Percentiles rank a stretch among this genome's conserved stretches.
Evolutionary conservation across 2,797 vertebrate genomes (phyloP).

Genomic region (Chromobotia macracanthus): DNA sequence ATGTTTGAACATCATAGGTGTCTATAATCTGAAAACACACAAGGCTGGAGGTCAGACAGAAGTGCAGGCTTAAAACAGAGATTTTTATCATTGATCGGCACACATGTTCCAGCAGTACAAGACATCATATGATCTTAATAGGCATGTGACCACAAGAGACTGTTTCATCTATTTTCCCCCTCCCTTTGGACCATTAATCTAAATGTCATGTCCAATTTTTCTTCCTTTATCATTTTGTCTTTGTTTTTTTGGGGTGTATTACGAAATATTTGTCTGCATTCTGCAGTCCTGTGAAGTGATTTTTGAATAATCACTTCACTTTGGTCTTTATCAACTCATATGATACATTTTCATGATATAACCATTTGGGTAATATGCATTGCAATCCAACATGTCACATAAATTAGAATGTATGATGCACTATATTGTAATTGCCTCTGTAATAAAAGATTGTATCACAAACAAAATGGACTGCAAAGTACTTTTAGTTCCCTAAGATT

Average conservation of each 20-base stretch:
- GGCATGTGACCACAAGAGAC: constrained; percentile 69
- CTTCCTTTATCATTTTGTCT: constrained; percentile 8
- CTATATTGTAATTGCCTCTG: neutral
- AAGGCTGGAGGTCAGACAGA: constrained; percentile 37
- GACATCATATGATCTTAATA: constrained; percentile 66
- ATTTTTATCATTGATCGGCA: constrained; percentile 54
- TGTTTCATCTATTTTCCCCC: constrained; percentile 55
- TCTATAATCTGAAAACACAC: constrained; percentile 19
- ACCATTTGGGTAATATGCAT: neutral
- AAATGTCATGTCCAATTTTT: constrained; percentile 3
- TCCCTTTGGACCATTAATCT: constrained; percentile 12
- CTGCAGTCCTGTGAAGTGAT: neutral
- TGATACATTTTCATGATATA: neutral
- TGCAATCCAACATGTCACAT: neutral
- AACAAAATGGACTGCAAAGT: neutral
- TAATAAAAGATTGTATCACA: neutral
- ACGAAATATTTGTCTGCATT: constrained; percentile 8
- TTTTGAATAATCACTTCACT: too few relatives aligned
- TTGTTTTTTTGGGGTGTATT: neutral
- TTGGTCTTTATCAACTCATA: neutral
- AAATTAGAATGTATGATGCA: constrained; percentile 12
- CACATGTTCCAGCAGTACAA: constrained; percentile 45
- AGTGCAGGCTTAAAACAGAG: constrained; percentile 34
- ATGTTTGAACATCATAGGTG: neutral
- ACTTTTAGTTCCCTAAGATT: neutral